phyloP scores from a whole-genome alignment of 2,888 invertebrate genomes.

The Corythucha ciliata region DNA sequence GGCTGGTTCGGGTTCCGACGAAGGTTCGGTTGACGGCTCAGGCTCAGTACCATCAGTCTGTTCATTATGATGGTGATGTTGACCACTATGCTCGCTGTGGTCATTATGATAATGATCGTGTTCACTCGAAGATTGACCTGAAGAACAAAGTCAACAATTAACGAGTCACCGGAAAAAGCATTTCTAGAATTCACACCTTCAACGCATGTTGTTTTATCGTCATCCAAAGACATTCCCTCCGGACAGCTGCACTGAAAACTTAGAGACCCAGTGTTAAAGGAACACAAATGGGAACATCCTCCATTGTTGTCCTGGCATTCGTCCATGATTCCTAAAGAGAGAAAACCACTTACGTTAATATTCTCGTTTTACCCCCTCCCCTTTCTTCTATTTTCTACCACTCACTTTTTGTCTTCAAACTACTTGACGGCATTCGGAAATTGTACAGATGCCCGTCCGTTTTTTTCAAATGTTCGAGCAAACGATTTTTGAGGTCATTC shows the following conservation, averaged over 20 bases:
- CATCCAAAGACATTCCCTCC: constrained; percentile 46
- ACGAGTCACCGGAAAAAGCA: neutral
- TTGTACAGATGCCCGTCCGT: constrained; percentile 46
- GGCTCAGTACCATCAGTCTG: constrained; percentile 26
- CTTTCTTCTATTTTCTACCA: constrained; percentile 1
- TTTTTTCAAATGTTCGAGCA: constrained; percentile 46
- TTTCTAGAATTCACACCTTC: constrained; percentile 26
- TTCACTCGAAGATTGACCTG: neutral
- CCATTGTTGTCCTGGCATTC: constrained; percentile 56
- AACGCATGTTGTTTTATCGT: constrained; percentile 44
- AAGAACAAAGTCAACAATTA: neutral
- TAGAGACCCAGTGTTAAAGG: constrained; percentile 52
- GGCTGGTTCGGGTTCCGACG: constrained; percentile 33
- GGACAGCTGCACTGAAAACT: constrained; percentile 60
- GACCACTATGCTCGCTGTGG: constrained; percentile 29
- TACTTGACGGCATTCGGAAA: constrained; percentile 46
- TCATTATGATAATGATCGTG: neutral
- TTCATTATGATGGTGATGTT: constrained; percentile 29
- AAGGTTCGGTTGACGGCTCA: constrained; percentile 32
- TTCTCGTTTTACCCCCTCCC: neutral
- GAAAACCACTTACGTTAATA: neutral
- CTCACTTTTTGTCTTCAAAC: constrained; percentile 45
- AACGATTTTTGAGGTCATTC: constrained; percentile 44
- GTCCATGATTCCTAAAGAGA: constrained; percentile 47
- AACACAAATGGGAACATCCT: constrained; percentile 57